phyloP scores from a whole-genome alignment of 1,140 invertebrate species.

The Trichomalopsis sarcophagae region DNA sequence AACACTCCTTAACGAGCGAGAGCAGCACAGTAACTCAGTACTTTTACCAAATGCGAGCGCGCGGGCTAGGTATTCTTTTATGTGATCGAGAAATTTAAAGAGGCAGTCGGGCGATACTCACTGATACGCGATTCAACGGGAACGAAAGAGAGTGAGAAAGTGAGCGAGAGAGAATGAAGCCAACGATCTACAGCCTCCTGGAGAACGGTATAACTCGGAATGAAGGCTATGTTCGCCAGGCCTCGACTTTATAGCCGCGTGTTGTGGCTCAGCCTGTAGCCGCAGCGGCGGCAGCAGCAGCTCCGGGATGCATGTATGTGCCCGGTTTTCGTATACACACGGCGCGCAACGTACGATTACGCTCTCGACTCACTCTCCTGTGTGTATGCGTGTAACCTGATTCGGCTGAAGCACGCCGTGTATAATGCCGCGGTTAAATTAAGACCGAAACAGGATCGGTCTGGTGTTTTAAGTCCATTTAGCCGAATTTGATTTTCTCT shows the following conservation, averaged over 20 bases:
- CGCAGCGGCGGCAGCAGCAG: neutral
- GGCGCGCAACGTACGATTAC: neutral
- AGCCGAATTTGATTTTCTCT: conserved; percentile 14
- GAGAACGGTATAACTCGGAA: conserved; percentile 50
- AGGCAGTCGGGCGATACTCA: conserved; percentile 43
- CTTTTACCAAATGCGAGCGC: neutral
- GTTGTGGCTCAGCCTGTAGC: conserved; percentile 1
- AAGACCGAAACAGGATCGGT: conserved; percentile 28
- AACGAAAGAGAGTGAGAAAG: neutral
- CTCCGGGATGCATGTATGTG: conserved; percentile 5
- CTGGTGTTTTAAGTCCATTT: neutral
- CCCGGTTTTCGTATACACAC: neutral
- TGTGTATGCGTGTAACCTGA: conserved; percentile 19
- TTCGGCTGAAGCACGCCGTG: conserved; percentile 3
- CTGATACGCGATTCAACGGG: conserved; percentile 31
- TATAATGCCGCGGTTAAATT: conserved; percentile 6
- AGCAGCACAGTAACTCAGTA: conserved; percentile 35
- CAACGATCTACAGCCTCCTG: conserved; percentile 26
- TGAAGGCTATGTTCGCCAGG: conserved; percentile 49
- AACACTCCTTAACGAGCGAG: neutral
- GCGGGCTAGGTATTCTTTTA: conserved; percentile 16
- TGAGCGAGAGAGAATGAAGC: neutral
- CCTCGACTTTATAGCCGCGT: conserved; percentile 51
- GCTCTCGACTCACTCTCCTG: neutral
- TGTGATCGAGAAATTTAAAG: conserved; percentile 46